Conservation (phyloP, 2,797 vertebrate species). For the Astyanax mexicanus region DNA sequence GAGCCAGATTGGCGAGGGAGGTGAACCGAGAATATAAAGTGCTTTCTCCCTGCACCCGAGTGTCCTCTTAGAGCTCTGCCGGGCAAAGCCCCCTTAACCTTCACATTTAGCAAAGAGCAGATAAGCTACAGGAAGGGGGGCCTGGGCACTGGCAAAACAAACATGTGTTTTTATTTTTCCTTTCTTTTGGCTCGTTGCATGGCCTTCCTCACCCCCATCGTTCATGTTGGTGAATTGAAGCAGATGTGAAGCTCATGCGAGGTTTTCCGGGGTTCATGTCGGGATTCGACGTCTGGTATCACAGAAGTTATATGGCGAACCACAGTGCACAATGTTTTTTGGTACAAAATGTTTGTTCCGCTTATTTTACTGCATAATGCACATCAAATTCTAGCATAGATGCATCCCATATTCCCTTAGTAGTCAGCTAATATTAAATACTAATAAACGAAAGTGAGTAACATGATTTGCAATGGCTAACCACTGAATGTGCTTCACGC, state of each 20-base stretch:
- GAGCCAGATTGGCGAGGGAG: conserved; percentile 36
- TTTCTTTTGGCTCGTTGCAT: neutral
- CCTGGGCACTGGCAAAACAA: conserved; percentile 3
- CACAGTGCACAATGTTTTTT: neutral
- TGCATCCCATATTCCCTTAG: too few relatives aligned
- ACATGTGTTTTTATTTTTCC: too few relatives aligned
- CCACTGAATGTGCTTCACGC: too few relatives aligned
- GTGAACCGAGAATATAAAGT: conserved; percentile 47
- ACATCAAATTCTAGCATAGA: too few relatives aligned
- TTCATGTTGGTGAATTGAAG: neutral
- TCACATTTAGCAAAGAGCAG: conserved; percentile 29
- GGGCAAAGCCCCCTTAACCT: conserved; percentile 34
- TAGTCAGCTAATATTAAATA: too few relatives aligned
- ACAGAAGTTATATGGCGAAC: neutral
- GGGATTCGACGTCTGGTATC: neutral
- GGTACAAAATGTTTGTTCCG: too few relatives aligned
- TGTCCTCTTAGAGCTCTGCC: conserved; percentile 38
- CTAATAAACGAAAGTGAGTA: too few relatives aligned
- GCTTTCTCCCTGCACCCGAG: conserved; percentile 28
- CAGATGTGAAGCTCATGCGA: neutral
- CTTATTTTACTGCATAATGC: too few relatives aligned
- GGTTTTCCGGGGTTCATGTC: neutral
- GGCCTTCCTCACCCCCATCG: neutral
- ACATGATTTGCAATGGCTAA: too few relatives aligned
- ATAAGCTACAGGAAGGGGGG: neutral